A percentile compares a stretch with the other conserved stretches of the same genome.
These are phyloP conservation scores for Takifugu rubripes DNA, from an alignment of 2,797 vertebrate genomes.

Conservation along the genomic window DNA sequence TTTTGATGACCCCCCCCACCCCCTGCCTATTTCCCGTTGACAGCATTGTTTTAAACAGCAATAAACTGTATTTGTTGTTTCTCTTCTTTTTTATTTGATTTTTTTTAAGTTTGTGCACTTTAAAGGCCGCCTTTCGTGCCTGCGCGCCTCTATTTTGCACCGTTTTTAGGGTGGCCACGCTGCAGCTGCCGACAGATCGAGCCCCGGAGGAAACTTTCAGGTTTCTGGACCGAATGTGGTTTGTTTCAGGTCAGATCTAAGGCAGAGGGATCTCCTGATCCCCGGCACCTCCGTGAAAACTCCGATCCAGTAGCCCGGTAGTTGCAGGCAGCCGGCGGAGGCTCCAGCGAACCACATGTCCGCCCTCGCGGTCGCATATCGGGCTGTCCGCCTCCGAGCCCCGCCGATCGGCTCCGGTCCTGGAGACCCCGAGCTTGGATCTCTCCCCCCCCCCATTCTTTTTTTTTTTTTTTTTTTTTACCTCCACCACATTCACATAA, in stretches of 20 bases:
- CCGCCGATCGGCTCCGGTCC: constrained; percentile 74
- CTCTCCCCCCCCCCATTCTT: background rate
- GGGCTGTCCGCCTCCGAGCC: constrained; percentile 64
- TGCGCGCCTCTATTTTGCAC: constrained; percentile 17
- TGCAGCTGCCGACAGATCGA: constrained; percentile 19
- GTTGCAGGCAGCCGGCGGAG: constrained; percentile 40
- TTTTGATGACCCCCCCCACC: constrained; percentile 27
- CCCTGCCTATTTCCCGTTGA: constrained; percentile 25
- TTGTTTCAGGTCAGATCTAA: constrained; percentile 40
- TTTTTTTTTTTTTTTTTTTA: constrained; percentile 34
- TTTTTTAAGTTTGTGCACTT: background rate
- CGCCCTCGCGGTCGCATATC: constrained; percentile 44
- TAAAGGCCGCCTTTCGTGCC: too few species aligned
- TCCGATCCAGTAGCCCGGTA: constrained; percentile 47
- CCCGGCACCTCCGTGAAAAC: constrained; percentile 43
- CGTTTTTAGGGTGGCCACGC: constrained; percentile 1
- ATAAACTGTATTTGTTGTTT: constrained; percentile 10
- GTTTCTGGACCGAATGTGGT: constrained; percentile 33
- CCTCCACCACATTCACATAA: constrained; percentile 45
- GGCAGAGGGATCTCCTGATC: constrained; percentile 33
- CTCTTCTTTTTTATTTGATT: too few species aligned
- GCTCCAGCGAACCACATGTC: constrained; percentile 43
- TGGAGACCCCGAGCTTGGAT: constrained; percentile 74
- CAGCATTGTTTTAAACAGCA: constrained; percentile 15
- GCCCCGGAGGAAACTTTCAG: constrained; percentile 23